Evolutionary conservation across 2,113 vertebrate species (phyloP).

Genomic region (Xiphophorus couchianus): DNA sequence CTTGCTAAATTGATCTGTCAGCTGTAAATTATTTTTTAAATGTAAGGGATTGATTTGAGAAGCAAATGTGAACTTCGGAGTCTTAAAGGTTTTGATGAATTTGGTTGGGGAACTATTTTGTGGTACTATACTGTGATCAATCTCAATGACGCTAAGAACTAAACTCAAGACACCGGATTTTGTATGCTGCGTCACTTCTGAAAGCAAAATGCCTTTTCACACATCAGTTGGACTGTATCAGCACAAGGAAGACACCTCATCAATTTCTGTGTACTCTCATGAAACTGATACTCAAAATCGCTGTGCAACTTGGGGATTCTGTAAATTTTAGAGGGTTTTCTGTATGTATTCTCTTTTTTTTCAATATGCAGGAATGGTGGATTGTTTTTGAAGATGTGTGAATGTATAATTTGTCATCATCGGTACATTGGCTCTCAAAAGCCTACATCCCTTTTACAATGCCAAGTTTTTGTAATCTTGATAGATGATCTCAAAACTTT

Average conservation of each 20-base stretch:
- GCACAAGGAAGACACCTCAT: neutral
- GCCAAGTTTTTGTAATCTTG: neutral
- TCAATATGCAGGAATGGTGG: neutral
- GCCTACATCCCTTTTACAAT: neutral
- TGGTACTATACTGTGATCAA: constrained; percentile 34
- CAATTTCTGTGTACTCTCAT: neutral
- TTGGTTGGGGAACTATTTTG: constrained; percentile 1
- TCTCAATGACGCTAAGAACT: neutral
- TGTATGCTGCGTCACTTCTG: constrained; percentile 18
- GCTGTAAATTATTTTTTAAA: constrained; percentile 17
- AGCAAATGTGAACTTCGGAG: constrained; percentile 36
- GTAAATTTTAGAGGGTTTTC: constrained; percentile 8
- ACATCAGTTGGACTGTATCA: neutral
- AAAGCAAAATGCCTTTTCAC: neutral
- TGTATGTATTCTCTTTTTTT: neutral
- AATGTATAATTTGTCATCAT: neutral
- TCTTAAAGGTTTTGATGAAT: constrained; percentile 35
- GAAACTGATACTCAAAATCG: neutral
- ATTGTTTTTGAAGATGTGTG: neutral
- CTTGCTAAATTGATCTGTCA: neutral
- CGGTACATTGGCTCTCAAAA: neutral
- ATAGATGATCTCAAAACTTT: neutral
- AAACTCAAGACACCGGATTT: neutral
- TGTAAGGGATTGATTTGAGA: constrained; percentile 44
- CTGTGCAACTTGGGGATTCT: neutral